Conservation (phyloP, 2,888 invertebrate genomes). For the Coremacera marginata region DNA sequence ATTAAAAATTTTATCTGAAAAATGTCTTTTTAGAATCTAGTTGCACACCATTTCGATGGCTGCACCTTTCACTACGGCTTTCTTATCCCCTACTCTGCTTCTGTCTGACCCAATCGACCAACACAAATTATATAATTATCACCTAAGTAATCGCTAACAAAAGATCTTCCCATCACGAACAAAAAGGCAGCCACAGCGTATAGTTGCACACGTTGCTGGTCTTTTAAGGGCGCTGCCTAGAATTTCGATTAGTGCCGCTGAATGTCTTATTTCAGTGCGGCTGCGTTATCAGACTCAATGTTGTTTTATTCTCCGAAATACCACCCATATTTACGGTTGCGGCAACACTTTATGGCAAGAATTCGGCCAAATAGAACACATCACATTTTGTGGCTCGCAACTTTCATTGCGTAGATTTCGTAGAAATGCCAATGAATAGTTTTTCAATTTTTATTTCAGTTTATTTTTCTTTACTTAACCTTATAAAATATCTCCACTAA, state of each 20-base stretch:
- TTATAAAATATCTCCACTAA: neutral
- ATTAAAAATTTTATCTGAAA: no score
- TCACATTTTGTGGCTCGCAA: neutral
- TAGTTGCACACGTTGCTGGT: neutral
- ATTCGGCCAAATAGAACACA: neutral
- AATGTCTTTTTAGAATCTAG: neutral
- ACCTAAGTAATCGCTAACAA: constrained; percentile 62
- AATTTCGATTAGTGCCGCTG: constrained; percentile 66
- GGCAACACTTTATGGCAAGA: neutral
- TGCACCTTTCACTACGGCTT: neutral
- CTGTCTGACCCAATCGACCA: constrained; percentile 59
- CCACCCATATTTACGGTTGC: constrained; percentile 29
- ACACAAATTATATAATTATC: constrained; percentile 67
- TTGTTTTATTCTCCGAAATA: constrained; percentile 42
- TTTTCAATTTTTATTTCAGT: neutral
- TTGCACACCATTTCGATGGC: neutral
- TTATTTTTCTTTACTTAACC: neutral
- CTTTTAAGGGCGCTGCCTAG: constrained; percentile 54
- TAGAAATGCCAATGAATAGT: constrained; percentile 1
- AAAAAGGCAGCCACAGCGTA: constrained; percentile 25
- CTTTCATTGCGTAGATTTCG: constrained; percentile 22
- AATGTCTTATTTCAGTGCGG: constrained; percentile 60
- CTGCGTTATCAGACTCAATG: neutral
- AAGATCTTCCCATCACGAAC: constrained; percentile 53
- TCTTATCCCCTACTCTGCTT: neutral